These are phyloP conservation scores for Anguilla japonica DNA, from an alignment of 2,113 vertebrate genomes.

Conservation along the genomic window DNA sequence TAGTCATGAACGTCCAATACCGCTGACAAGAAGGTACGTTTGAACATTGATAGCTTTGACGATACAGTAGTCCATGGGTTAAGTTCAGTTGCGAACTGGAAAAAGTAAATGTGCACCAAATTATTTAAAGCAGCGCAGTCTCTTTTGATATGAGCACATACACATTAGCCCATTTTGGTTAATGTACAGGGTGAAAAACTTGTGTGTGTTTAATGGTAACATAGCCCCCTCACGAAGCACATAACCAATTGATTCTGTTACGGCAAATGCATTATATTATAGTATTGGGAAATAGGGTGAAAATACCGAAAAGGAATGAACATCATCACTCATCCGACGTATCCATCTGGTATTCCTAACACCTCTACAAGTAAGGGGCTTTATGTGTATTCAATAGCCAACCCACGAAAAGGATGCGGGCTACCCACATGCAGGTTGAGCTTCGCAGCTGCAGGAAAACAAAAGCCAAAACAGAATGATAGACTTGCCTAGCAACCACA, in stretches of 20 bases:
- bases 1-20: neutral
- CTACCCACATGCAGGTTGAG: neutral
- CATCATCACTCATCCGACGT: neutral
- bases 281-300: neutral
- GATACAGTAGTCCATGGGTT: neutral
- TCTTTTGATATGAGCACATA: neutral
- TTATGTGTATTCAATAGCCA: neutral
- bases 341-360: neutral
- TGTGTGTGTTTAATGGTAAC: neutral
- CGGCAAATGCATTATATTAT: neutral
- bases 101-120: neutral
- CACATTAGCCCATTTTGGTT: neutral
- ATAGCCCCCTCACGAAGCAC: neutral
- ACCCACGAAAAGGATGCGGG: neutral
- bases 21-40: too few relatives aligned
- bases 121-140: neutral
- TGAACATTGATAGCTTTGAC: neutral
- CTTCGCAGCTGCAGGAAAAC: slow-evolving; percentile 7
- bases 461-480: neutral
- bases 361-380: neutral
- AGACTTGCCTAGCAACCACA: slow-evolving; percentile 5
- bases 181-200: neutral
- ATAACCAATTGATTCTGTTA: slow-evolving; percentile 16
- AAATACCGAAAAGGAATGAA: neutral
- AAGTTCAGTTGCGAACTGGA: neutral